Percentiles rank a stretch among this genome's conserved stretches.
phyloP scores from a whole-genome alignment of 2,113 vertebrate genomes.

The Mesocricetus auratus region DNA sequence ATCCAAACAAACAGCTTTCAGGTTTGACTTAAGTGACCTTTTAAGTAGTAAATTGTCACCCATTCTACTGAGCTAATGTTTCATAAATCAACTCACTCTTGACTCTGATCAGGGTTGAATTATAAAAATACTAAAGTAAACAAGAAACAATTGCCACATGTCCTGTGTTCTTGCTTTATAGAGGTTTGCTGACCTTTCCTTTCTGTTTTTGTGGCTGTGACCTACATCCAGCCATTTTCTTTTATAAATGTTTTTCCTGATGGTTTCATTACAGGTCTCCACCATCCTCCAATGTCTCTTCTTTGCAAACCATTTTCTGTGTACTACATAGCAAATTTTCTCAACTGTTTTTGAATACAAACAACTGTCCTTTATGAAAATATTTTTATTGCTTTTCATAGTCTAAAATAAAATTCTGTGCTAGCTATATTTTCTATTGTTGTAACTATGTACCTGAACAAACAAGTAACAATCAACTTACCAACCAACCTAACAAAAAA shows the following conservation, averaged over 20 bases:
- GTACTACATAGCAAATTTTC: not conserved
- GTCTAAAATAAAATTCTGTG: not conserved
- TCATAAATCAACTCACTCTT: constrained; percentile 55
- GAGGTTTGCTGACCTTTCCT: not conserved
- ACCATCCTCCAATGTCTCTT: not conserved
- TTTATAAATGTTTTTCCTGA: not conserved
- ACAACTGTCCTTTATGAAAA: not conserved
- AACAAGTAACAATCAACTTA: not conserved
- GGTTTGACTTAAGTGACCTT: constrained; percentile 65
- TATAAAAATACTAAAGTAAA: constrained; percentile 48
- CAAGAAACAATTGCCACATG: not conserved
- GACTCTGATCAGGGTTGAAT: constrained; percentile 60
- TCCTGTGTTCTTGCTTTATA: not conserved
- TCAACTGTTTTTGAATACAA: not conserved
- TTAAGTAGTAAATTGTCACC: constrained; percentile 75
- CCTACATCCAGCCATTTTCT: not conserved
- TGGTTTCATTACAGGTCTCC: not conserved
- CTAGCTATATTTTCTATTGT: not conserved
- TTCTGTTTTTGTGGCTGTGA: not conserved
- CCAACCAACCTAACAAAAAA: not conserved
- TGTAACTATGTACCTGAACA: not conserved
- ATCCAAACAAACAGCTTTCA: constrained; percentile 70
- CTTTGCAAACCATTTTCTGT: not conserved
- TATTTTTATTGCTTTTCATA: not conserved
- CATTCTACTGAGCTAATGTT: constrained; percentile 64